phyloP scores from a whole-genome alignment of 2,888 invertebrate species.

The Cantharis rustica region DNA sequence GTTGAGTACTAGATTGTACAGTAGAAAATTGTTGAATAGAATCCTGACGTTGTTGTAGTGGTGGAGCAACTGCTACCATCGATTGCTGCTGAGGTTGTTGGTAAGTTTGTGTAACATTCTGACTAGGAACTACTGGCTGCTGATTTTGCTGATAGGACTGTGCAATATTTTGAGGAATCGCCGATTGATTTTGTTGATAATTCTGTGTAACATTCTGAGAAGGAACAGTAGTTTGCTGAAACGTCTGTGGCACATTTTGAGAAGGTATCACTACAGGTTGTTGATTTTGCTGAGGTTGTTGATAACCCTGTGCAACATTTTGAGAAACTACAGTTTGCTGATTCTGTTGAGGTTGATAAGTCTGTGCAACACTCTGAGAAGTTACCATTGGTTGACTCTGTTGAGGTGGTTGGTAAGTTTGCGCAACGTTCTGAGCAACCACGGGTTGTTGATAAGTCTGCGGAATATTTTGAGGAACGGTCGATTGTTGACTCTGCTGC shows the following conservation, averaged over 20 bases:
- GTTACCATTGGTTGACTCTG: neutral
- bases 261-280: neutral
- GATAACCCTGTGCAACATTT: neutral
- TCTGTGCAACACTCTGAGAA: neutral
- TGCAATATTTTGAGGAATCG: neutral
- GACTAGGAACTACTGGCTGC: neutral
- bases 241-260: neutral
- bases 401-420: constrained; percentile 11
- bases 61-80: neutral
- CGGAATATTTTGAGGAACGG: neutral
- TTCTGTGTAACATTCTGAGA: neutral
- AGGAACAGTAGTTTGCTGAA: neutral
- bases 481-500: neutral
- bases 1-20: neutral
- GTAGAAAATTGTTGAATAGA: constrained; percentile 7
- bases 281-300: constrained; percentile 9
- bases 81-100: constrained; percentile 3
- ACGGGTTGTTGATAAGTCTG: constrained; percentile 7
- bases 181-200: neutral
- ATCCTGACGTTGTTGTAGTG: constrained; percentile 6
- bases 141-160: constrained; percentile 6
- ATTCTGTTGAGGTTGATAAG: constrained; percentile 7
- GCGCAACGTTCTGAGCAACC: neutral
- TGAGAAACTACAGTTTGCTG: neutral
- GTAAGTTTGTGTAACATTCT: neutral